Conservation (phyloP, 2,797 vertebrate species). For the Onychomys arenicola region DNA sequence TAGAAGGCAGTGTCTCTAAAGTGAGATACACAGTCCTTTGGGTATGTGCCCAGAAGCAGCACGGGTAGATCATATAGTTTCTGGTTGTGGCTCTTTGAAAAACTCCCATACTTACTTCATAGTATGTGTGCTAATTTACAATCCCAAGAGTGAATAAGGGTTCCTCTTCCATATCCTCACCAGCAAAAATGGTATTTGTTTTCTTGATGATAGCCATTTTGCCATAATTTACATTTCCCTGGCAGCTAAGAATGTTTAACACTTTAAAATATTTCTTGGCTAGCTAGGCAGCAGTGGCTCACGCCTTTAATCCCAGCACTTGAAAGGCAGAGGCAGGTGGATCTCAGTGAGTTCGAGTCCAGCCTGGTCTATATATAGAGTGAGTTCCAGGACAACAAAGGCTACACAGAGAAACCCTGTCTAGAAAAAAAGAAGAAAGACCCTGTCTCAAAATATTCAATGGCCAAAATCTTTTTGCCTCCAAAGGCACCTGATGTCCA, state of each 20-base stretch:
- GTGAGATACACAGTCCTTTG: too few species aligned
- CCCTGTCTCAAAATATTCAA: too few species aligned
- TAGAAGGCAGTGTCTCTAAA: too few species aligned
- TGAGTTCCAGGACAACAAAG: too few species aligned
- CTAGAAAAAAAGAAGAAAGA: background rate
- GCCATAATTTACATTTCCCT: background rate
- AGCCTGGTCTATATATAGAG: too few species aligned
- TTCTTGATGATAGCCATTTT: background rate
- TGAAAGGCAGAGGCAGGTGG: too few species aligned
- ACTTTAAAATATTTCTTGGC: background rate
- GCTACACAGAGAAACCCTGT: too few species aligned
- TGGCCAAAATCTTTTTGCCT: background rate
- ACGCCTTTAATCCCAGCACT: too few species aligned
- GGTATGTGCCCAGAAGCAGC: background rate
- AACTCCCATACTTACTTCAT: background rate
- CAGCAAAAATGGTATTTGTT: background rate
- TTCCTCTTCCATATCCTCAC: background rate
- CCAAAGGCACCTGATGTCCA: background rate
- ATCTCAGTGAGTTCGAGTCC: too few species aligned
- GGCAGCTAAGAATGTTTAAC: background rate
- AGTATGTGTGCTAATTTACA: background rate
- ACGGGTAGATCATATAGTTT: background rate
- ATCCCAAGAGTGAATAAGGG: background rate
- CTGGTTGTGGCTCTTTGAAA: background rate
- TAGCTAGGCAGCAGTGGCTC: too few species aligned